A percentile compares a stretch with the other conserved stretches of the same genome.
Evolutionary conservation across 2,797 vertebrate species (phyloP).

Genomic region (Schizopygopsis malacanthus): DNA sequence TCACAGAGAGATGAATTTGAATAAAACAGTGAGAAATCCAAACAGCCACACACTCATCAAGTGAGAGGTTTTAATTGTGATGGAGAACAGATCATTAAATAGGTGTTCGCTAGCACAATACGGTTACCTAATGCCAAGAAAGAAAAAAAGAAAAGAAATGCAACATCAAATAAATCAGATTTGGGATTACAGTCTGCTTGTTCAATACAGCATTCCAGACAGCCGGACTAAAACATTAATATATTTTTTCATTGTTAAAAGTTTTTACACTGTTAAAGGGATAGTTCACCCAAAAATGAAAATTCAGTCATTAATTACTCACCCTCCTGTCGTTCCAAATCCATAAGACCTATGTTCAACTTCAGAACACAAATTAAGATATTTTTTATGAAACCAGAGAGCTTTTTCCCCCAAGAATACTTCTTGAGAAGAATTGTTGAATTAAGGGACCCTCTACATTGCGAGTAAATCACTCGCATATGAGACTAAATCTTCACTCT

Average conservation of each 20-base stretch:
- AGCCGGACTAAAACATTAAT: background rate
- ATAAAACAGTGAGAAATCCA: conserved; percentile 37
- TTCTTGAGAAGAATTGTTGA: too few relatives aligned
- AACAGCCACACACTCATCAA: background rate
- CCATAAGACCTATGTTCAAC: too few relatives aligned
- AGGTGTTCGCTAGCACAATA: background rate
- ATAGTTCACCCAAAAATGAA: too few relatives aligned
- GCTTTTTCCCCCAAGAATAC: too few relatives aligned
- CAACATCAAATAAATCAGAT: background rate
- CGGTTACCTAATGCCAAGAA: background rate
- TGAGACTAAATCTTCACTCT: too few relatives aligned
- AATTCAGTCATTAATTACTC: too few relatives aligned
- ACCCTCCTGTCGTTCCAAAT: too few relatives aligned
- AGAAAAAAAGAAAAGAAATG: background rate
- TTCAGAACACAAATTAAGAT: too few relatives aligned
- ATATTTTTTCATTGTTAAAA: background rate
- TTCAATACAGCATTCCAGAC: background rate
- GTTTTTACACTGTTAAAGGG: too few relatives aligned
- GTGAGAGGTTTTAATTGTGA: conserved; percentile 30
- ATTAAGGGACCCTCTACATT: too few relatives aligned
- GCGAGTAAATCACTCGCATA: too few relatives aligned
- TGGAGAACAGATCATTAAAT: conserved; percentile 26
- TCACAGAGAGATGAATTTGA: conserved; percentile 11
- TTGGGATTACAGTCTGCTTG: background rate
- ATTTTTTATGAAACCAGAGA: too few relatives aligned